Conservation (phyloP, 92 coral and sea anemone species). For the Actinernus sp. region DNA sequence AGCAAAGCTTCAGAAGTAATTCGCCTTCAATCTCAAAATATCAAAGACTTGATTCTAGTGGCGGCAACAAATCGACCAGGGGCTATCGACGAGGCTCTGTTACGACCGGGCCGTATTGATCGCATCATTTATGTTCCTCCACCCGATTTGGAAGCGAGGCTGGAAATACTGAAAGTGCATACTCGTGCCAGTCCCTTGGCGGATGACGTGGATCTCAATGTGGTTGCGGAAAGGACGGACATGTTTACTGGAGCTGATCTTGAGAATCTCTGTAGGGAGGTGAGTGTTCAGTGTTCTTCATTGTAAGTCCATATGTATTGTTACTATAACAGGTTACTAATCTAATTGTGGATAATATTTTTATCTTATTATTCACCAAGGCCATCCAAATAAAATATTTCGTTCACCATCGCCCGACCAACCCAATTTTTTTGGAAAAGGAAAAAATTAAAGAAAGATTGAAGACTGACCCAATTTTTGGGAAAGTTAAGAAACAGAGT, state of each 20-base stretch:
- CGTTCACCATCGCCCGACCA: too few species aligned
- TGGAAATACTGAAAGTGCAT: conserved; percentile 88
- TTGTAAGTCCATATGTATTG: too few species aligned
- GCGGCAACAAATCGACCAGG: conserved; percentile 98
- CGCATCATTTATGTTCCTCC: conserved; percentile 96
- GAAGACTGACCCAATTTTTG: too few species aligned
- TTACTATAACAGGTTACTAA: too few species aligned
- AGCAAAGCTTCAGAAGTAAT: not conserved
- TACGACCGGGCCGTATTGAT: conserved; percentile 96
- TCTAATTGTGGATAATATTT: too few species aligned
- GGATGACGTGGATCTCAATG: conserved; percentile 73
- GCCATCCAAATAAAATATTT: too few species aligned
- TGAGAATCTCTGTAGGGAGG: conserved; percentile 97
- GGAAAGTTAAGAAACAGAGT: too few species aligned
- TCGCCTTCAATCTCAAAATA: conserved; percentile 12
- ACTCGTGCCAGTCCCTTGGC: conserved; percentile 79
- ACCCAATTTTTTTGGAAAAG: too few species aligned
- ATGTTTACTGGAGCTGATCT: conserved; percentile 95
- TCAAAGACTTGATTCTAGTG: conserved; percentile 79
- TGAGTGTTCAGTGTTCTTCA: too few species aligned
- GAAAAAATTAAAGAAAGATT: too few species aligned
- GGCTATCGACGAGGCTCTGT: conserved; percentile 91
- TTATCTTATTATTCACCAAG: too few species aligned
- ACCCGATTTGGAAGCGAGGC: conserved; percentile 86
- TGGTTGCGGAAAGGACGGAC: conserved; percentile 78